phyloP scores from a whole-genome alignment of 2,113 vertebrate species.

The Gymnogyps californianus region DNA sequence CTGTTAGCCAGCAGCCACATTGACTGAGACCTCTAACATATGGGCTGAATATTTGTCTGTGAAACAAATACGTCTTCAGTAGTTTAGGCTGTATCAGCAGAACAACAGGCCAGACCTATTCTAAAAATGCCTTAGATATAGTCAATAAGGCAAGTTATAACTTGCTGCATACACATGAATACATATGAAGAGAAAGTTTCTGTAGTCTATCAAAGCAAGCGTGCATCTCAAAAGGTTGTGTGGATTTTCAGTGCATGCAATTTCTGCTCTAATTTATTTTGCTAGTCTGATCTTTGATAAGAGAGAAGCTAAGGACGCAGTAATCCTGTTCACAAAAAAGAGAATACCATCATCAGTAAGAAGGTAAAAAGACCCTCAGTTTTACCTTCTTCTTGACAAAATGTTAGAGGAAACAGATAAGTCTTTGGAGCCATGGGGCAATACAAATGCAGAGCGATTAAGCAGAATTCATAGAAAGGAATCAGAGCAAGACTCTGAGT shows the following conservation, averaged over 20 bases:
- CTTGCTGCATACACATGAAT: neutral
- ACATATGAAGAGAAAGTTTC: neutral
- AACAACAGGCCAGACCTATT: neutral
- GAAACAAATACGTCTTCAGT: neutral
- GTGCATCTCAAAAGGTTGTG: neutral
- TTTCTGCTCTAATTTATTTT: neutral
- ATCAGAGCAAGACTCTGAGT: neutral
- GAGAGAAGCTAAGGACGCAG: neutral
- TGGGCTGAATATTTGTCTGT: neutral
- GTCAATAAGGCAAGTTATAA: neutral
- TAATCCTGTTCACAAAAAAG: neutral
- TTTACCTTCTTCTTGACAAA: neutral
- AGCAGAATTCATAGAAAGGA: neutral
- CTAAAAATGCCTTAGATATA: neutral
- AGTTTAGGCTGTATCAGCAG: neutral
- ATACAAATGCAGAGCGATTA: neutral
- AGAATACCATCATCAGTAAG: neutral
- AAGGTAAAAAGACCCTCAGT: neutral
- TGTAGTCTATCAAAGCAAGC: neutral
- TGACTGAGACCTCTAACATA: neutral
- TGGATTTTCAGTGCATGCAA: neutral
- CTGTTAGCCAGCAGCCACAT: neutral
- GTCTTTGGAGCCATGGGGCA: neutral
- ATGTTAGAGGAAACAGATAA: neutral
- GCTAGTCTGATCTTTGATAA: neutral